Conservation (phyloP, 2,797 vertebrate genomes). For the Sorex maritimensis region DNA sequence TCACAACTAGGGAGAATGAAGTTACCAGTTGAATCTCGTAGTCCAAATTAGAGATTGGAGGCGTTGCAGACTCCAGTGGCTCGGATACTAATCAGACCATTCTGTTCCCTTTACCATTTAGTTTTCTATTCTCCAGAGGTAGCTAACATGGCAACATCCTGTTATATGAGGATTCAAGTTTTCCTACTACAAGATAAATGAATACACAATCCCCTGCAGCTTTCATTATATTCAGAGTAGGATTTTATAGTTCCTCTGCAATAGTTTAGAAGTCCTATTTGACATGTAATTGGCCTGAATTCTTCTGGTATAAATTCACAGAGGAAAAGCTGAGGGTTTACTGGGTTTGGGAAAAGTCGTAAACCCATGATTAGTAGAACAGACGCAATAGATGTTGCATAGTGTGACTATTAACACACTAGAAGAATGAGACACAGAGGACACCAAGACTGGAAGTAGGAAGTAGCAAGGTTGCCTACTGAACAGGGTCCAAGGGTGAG, state of each 20-base stretch:
- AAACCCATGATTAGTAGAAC: constrained; percentile 43
- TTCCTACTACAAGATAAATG: constrained; percentile 57
- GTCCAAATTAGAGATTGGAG: background rate
- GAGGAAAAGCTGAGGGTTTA: constrained; percentile 28
- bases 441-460: background rate
- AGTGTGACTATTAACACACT: too few relatives aligned
- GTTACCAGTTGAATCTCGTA: background rate
- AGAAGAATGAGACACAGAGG: background rate
- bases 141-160: constrained; percentile 69
- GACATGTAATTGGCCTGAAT: constrained; percentile 19
- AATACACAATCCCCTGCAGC: constrained; percentile 60
- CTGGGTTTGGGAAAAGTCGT: constrained; percentile 1
- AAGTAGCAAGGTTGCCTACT: background rate
- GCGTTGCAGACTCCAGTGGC: background rate
- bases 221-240: constrained; percentile 61
- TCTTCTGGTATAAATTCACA: background rate
- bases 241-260: constrained; percentile 68
- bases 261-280: constrained; percentile 54
- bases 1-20: background rate
- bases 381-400: background rate
- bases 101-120: constrained; percentile 47
- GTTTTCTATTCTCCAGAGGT: constrained; percentile 70
- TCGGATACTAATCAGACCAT: constrained; percentile 29
- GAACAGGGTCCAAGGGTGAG: background rate
- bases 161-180: constrained; percentile 66